Conservation (phyloP, 2,797 vertebrate genomes). For the Prionace glauca region DNA sequence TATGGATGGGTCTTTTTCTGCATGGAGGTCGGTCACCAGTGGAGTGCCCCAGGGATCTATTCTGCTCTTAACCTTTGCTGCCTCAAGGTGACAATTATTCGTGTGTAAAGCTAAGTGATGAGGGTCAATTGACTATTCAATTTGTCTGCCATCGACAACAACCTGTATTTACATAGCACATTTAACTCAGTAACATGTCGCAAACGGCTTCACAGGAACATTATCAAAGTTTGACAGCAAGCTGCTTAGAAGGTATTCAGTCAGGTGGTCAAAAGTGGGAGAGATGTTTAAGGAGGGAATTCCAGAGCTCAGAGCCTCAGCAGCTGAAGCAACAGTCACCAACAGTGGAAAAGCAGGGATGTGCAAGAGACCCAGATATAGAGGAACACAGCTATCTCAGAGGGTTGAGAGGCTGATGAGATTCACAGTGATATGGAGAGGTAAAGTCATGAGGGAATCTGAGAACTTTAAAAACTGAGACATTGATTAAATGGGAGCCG, state of each 20-base stretch:
- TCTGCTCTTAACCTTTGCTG: background rate
- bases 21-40: too few relatives aligned
- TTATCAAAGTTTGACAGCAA: background rate
- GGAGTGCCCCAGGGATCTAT: too few relatives aligned
- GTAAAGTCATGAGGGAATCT: background rate
- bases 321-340: background rate
- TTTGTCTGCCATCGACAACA: background rate
- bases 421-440: background rate
- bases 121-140: background rate
- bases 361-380: background rate
- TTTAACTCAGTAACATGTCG: background rate
- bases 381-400: background rate
- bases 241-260: too few relatives aligned
- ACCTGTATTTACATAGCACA: too few relatives aligned
- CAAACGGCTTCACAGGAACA: background rate
- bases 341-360: background rate
- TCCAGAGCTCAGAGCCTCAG: background rate
- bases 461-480: background rate
- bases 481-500: background rate
- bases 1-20: too few relatives aligned
- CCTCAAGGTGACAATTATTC: background rate
- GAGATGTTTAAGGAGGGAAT: too few relatives aligned
- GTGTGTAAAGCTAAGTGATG: background rate
- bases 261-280: too few relatives aligned
- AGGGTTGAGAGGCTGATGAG: background rate